phyloP scores from a whole-genome alignment of 2,888 invertebrate species.

The Pollenia labialis region DNA sequence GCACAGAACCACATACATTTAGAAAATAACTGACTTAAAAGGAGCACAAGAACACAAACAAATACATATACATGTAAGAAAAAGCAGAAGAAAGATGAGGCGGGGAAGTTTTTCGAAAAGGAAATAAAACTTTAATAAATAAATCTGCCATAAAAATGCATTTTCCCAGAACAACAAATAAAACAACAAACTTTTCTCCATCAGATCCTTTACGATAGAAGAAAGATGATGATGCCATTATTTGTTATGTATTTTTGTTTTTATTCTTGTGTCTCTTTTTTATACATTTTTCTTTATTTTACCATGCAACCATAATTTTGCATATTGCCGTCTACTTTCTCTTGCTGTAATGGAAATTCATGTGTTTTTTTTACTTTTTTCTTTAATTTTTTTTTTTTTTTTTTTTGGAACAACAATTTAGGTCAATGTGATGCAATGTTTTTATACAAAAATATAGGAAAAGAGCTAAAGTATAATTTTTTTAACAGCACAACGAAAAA shows the following conservation, averaged over 20 bases:
- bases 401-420: conserved; percentile 54
- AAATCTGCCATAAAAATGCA: conserved; percentile 68
- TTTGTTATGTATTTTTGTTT: conserved; percentile 18
- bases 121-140: conserved; percentile 66
- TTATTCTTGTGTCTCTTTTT: conserved; percentile 8
- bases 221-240: conserved; percentile 28
- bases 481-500: neutral
- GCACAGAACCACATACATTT: conserved; percentile 32
- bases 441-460: conserved; percentile 1
- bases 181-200: conserved; percentile 28
- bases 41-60: neutral
- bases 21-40: conserved; percentile 21
- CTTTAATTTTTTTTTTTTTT: conserved; percentile 47
- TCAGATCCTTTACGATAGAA: conserved; percentile 31
- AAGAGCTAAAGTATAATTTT: neutral
- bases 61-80: neutral
- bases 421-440: conserved; percentile 76
- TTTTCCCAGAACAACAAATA: conserved; percentile 44
- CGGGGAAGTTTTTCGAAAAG: conserved; percentile 9
- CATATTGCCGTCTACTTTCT: conserved; percentile 56
- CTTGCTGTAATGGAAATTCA: conserved; percentile 60
- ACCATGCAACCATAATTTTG: conserved; percentile 71
- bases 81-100: neutral
- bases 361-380: conserved; percentile 40
- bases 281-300: conserved; percentile 49